phyloP scores from a whole-genome alignment of 2,888 invertebrate genomes.

The Pammene fasciana region DNA sequence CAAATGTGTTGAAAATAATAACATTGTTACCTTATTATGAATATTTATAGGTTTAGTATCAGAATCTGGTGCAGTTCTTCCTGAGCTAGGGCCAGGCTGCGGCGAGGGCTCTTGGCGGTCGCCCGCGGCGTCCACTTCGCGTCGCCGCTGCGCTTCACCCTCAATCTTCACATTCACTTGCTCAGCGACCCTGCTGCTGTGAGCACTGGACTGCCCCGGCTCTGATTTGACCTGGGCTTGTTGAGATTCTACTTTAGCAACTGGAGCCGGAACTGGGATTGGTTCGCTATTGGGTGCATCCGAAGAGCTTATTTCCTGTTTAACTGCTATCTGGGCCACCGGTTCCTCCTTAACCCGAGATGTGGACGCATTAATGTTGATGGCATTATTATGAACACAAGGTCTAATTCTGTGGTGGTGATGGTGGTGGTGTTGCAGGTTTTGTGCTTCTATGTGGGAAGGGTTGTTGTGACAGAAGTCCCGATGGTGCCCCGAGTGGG shows the following conservation, averaged over 20 bases:
- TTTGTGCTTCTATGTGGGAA: constrained; percentile 52
- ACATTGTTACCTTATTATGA: constrained; percentile 52
- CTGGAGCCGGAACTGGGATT: constrained; percentile 44
- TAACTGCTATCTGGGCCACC: constrained; percentile 53
- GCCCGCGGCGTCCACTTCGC: constrained; percentile 57
- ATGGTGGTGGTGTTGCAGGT: constrained; percentile 55
- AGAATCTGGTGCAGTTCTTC: constrained; percentile 48
- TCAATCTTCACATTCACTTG: constrained; percentile 64
- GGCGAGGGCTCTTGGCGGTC: constrained; percentile 64
- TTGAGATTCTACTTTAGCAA: constrained; percentile 58
- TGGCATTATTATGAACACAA: constrained; percentile 27
- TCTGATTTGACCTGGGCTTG: constrained; percentile 60
- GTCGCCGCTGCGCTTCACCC: constrained; percentile 48
- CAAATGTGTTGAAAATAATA: neutral
- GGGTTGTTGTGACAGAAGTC: constrained; percentile 53
- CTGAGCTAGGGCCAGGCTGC: constrained; percentile 72
- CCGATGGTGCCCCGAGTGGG: constrained; percentile 48
- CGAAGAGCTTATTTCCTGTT: constrained; percentile 55
- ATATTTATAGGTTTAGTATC: constrained; percentile 46
- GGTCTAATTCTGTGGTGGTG: constrained; percentile 42
- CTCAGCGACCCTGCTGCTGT: constrained; percentile 47
- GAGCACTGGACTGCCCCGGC: constrained; percentile 49
- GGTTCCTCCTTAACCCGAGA: constrained; percentile 68
- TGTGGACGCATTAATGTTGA: constrained; percentile 46
- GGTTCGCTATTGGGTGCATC: constrained; percentile 41